Conservation (phyloP, 2,113 vertebrate species). For the Felis chaus region DNA sequence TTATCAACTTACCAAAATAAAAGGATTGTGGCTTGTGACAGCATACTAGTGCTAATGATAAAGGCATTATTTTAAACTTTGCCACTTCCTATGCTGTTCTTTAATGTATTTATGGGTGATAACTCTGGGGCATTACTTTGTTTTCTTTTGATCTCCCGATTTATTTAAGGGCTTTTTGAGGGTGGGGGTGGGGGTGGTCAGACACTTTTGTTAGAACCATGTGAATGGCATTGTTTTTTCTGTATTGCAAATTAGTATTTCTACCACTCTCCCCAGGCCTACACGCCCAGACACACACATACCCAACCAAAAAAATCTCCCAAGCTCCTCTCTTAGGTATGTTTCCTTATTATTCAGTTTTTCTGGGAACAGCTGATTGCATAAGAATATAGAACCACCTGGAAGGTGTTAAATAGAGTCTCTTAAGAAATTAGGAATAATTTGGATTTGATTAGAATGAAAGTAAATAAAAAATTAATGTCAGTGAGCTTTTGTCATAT, state of each 20-base stretch:
- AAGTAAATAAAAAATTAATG: constrained; percentile 71
- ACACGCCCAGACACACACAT: constrained; percentile 83
- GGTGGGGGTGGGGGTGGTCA: constrained; percentile 73
- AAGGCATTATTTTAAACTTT: constrained; percentile 82
- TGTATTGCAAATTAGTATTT: constrained; percentile 84
- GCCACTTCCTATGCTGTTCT: constrained; percentile 72
- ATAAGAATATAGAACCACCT: constrained; percentile 78
- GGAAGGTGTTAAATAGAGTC: constrained; percentile 70
- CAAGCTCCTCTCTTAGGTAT: constrained; percentile 83
- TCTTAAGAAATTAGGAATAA: constrained; percentile 75
- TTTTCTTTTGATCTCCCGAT: constrained; percentile 72
- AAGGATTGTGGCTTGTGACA: constrained; percentile 75
- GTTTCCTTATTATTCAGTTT: constrained; percentile 83
- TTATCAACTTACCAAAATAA: constrained; percentile 31
- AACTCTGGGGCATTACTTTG: constrained; percentile 55
- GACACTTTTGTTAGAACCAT: constrained; percentile 79
- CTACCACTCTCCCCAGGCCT: constrained; percentile 82
- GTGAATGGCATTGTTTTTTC: constrained; percentile 81
- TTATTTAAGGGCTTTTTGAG: constrained; percentile 70
- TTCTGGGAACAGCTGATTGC: constrained; percentile 81
- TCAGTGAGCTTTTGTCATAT: constrained; percentile 72
- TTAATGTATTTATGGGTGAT: constrained; percentile 65
- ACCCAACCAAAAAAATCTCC: constrained; percentile 82
- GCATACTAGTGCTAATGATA: constrained; percentile 50
- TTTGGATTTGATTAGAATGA: constrained; percentile 72